These are phyloP conservation scores for Nixonia krombeini DNA, from an alignment of 1,140 invertebrate species.

Conservation along the genomic window DNA sequence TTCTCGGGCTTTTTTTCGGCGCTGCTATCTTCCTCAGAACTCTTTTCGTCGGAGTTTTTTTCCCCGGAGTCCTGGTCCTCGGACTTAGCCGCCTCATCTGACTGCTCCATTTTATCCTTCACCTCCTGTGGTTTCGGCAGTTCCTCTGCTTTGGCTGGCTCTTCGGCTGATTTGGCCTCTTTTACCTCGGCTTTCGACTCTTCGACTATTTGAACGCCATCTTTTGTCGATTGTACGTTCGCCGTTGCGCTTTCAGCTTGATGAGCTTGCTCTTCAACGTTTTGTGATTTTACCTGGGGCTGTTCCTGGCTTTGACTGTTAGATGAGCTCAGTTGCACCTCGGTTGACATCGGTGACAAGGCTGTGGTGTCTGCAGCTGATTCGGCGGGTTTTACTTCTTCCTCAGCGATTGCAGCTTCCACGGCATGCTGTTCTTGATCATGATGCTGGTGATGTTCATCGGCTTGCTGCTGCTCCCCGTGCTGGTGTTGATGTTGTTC, in stretches of 20 bases:
- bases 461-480: constrained; percentile 10
- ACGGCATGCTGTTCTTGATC: constrained; percentile 13
- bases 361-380: too few relatives aligned
- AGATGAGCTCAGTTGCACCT: not conserved
- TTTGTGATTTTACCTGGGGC: constrained; percentile 20
- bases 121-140: constrained; percentile 56
- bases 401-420: constrained; percentile 12
- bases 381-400: not conserved
- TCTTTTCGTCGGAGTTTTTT: constrained; percentile 33
- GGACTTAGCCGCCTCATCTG: not conserved
- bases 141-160: constrained; percentile 48
- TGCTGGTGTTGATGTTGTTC: constrained; percentile 10
- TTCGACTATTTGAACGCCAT: constrained; percentile 13
- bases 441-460: constrained; percentile 15
- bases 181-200: constrained; percentile 31
- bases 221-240: not conserved
- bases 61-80: constrained; percentile 21
- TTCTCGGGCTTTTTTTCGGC: constrained; percentile 53
- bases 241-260: constrained; percentile 7
- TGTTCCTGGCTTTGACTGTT: constrained; percentile 7
- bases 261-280: constrained; percentile 5
- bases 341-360: not conserved
- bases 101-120: constrained; percentile 26
- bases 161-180: constrained; percentile 45
- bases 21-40: constrained; percentile 37